phyloP scores from a whole-genome alignment of 2,113 vertebrate genomes.

The Rhinolophus sinicus region DNA sequence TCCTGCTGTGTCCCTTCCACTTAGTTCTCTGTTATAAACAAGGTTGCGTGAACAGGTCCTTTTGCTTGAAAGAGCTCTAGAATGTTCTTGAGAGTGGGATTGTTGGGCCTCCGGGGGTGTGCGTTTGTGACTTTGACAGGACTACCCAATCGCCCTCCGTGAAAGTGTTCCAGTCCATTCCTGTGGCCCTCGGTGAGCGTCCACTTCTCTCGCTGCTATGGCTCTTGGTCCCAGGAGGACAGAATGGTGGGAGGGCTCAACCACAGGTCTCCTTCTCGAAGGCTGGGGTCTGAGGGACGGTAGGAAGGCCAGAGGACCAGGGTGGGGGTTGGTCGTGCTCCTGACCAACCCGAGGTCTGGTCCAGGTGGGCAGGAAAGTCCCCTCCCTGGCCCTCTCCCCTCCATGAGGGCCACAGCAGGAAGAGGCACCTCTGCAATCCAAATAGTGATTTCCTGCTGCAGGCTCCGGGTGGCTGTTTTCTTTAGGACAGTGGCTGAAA shows the following conservation, averaged over 20 bases:
- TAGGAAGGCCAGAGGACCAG: neutral
- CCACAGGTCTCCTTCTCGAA: neutral
- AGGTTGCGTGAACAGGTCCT: neutral
- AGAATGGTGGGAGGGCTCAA: neutral
- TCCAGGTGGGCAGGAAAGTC: slow-evolving; percentile 71
- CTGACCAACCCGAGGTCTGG: neutral
- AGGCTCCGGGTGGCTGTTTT: slow-evolving; percentile 81
- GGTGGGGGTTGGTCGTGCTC: neutral
- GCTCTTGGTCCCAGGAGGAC: neutral
- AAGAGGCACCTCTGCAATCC: slow-evolving; percentile 88
- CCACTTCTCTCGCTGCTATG: neutral
- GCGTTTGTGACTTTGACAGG: neutral
- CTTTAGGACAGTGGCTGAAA: slow-evolving; percentile 84
- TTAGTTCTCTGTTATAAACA: neutral
- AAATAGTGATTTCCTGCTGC: slow-evolving; percentile 90
- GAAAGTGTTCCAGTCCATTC: neutral
- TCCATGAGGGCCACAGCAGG: slow-evolving; percentile 39
- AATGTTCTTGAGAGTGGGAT: neutral
- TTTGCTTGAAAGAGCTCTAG: neutral
- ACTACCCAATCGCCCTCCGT: rapidly evolving
- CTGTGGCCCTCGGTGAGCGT: rapidly evolving
- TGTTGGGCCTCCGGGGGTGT: neutral
- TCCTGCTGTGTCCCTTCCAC: neutral
- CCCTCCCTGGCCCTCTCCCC: neutral
- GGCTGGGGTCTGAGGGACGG: neutral